Base-by-base conservation (phyloP, 1,140 invertebrate genomes). In the Cardiocondyla obscurior region DNA sequence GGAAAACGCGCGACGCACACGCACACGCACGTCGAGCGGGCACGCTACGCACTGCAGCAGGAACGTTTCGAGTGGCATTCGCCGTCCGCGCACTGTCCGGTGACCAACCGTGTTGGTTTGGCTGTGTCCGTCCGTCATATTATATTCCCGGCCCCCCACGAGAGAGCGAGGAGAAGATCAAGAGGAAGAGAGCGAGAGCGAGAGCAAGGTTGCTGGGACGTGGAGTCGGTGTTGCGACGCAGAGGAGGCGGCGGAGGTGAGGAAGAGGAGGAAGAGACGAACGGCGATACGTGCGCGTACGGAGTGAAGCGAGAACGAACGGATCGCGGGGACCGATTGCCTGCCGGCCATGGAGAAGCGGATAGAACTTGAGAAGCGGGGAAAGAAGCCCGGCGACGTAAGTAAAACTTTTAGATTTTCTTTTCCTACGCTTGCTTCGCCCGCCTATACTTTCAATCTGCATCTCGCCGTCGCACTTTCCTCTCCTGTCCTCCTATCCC, bases 361-460 rank as follows among this genome's bases (percentile, higher is more conserved):
- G 94, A 97, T 98, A 95, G 96, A 97, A 91, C 95, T 98, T 91
- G 98, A 98, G 94, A 97, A 97, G 94, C 95, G 97, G 89, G 97
- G 97, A 93, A 96, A 96, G 92, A 96, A 95, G 92, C 96, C 97
- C 86, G 96, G 95, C 91, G 96, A 98, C 95, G 98, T 98, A 95
- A 96, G 96, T n/a, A 74, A 14, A 72, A 88, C 72, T 83, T 58
- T 84, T 57, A 85, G 19, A 85, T 79, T 90, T 89, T 82, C 89
- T 90, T 88, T 67, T 82, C 84, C 49, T 16, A 16, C 65, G 49
- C 53, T 3, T 2, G 42, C 42, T 44, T 36, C 85, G 12, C 8
- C 25, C 28, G 25, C 10, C 46, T 57, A 8, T 10, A 49, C 46
- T 4, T 28, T 16, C 19, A 77, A 67, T 39, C 60, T 77, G 39